Evolutionary conservation across 2,797 vertebrate genomes (phyloP), one percentile per base, ranked within the genome.

Genomic region (Tokudaia muenninki): DNA sequence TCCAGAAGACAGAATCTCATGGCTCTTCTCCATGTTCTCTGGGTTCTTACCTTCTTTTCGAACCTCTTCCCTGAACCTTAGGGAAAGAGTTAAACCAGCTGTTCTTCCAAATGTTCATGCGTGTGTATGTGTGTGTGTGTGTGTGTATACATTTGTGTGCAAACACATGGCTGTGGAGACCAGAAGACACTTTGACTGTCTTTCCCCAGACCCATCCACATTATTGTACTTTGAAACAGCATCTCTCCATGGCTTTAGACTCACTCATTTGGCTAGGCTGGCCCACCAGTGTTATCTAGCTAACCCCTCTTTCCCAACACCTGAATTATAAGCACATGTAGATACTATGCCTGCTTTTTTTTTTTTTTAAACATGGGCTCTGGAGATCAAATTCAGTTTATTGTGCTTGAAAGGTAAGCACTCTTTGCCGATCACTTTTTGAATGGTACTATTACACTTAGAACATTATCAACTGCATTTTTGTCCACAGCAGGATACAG

Each of bases 401-500:
- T 44, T 31, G 55, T 59, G 37, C 17, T 47, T 34, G 55, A 59
- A 59, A 75, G 37, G 12, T 19, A 77, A 44, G 52, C 6, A 9
- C 17, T 74, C n/a, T 31, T 21, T 37, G 34, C 14, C 41, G 24
- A 44, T 59, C 37, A 41, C 0, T 19, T 70, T 52, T 50, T 52
- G 34, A 24, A 47, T 7, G 29, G 41, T 34, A 34, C 9, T 29
- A 19, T 55, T 37, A 41, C 1, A 37, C 74, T 92, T 4, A 67
- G 26, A 55, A 92, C 2, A 37, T 22, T 0, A 13, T 55, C 11
- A 9, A 0, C 37, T n/a, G 41, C 5, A 7, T 44, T 77, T 92
- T 52, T 37, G 67, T 70, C 0, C 4, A 12, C 0, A 0, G 1
- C 1, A 16, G 61, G 55, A 21, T 61, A 0, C 12, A 50, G 6